phyloP scores from a whole-genome alignment of 2,797 vertebrate species.

The Microtus obscurus region DNA sequence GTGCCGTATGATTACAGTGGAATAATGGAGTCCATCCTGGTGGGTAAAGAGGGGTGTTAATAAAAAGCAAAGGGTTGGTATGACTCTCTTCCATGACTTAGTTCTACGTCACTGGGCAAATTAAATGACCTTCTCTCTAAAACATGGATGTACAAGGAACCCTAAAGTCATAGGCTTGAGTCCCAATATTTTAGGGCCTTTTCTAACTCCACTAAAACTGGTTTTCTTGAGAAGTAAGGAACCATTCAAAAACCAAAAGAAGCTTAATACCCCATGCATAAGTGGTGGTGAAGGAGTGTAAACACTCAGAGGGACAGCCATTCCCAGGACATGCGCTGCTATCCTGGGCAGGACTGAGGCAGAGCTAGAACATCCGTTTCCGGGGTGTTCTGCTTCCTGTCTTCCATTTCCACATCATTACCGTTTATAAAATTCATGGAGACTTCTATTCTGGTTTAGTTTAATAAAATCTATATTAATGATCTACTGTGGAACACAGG shows the following conservation, averaged over 20 bases:
- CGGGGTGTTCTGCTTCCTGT: background rate
- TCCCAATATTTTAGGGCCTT: background rate
- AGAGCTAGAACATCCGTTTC: background rate
- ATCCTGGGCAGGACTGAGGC: background rate
- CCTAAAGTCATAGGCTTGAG: background rate
- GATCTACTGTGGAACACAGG: background rate
- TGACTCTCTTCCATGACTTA: background rate
- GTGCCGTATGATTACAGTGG: background rate
- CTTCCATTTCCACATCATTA: background rate
- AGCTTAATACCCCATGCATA: background rate
- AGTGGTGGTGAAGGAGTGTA: background rate
- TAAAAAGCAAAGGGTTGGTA: background rate
- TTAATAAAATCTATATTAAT: background rate
- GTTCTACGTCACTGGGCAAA: background rate
- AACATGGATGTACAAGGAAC: background rate
- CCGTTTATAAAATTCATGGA: background rate
- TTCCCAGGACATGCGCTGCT: background rate
- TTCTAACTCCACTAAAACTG: background rate
- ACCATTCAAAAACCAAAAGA: background rate
- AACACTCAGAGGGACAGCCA: background rate
- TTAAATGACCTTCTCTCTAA: background rate
- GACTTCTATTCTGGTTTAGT: constrained; percentile 1
- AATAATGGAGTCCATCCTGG: background rate
- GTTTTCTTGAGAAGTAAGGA: constrained; percentile 22
- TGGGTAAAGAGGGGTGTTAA: background rate